Evolutionary conservation across 1,140 invertebrate species (phyloP).

Genomic region (Bombus confusus): DNA sequence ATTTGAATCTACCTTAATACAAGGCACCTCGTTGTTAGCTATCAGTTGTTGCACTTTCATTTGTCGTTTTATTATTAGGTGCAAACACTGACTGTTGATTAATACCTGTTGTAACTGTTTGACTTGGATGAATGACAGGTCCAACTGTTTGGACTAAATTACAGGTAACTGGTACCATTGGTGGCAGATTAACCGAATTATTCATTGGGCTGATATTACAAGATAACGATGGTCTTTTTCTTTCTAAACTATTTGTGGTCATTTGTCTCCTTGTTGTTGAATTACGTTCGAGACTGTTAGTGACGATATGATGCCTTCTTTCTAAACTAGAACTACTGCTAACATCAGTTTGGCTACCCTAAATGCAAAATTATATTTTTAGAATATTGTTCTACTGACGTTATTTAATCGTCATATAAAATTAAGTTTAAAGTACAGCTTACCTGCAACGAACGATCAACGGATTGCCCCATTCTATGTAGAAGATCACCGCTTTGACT

Average conservation of each 20-base stretch:
- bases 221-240: constrained; percentile 77
- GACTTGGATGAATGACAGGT: constrained; percentile 77
- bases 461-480: constrained; percentile 79
- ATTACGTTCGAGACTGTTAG: constrained; percentile 80
- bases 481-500: constrained; percentile 81
- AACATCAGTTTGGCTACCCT: constrained; percentile 74
- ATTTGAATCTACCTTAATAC: constrained; percentile 47
- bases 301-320: constrained; percentile 79
- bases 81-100: constrained; percentile 71
- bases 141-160: constrained; percentile 78
- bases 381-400: not conserved
- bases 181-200: constrained; percentile 78
- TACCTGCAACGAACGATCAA: constrained; percentile 76
- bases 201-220: constrained; percentile 64
- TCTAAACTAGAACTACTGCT: constrained; percentile 75
- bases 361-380: constrained; percentile 9
- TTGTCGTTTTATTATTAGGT: constrained; percentile 72
- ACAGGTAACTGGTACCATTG: constrained; percentile 79
- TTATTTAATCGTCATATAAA: not conserved
- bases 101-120: constrained; percentile 72
- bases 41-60: constrained; percentile 75
- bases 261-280: constrained; percentile 77
- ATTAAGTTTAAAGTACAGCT: constrained; percentile 7
- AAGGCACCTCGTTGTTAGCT: constrained; percentile 78
- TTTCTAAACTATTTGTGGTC: constrained; percentile 79